Conservation (phyloP, 2,888 invertebrate genomes). For the Incurvaria masculella region DNA sequence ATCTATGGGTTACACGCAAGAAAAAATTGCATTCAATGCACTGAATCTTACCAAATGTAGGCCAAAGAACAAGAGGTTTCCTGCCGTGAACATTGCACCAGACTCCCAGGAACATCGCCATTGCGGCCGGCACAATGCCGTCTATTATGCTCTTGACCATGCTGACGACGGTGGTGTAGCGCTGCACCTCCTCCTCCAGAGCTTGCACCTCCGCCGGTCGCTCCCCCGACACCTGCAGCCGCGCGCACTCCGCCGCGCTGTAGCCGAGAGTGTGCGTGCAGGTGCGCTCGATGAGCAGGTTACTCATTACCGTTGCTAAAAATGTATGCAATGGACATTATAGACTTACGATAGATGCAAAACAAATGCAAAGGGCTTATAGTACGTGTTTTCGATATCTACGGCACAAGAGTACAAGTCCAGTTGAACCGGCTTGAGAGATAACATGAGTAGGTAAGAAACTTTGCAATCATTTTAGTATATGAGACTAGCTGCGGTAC, state of each 20-base stretch:
- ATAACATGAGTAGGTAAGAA: too few relatives aligned
- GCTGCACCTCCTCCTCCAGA: neutral
- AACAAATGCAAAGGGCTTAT: too few relatives aligned
- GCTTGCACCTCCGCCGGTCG: neutral
- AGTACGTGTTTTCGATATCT: too few relatives aligned
- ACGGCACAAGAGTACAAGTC: too few relatives aligned
- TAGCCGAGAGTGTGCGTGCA: neutral
- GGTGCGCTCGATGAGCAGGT: neutral
- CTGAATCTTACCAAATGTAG: neutral
- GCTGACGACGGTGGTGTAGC: neutral
- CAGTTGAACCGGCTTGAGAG: too few relatives aligned
- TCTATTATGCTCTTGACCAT: neutral
- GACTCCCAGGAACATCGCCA: constrained; percentile 62
- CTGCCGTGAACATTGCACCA: constrained; percentile 70
- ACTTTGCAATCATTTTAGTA: too few relatives aligned
- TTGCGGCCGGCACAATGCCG: constrained; percentile 49
- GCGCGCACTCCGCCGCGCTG: neutral
- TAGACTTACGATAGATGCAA: too few relatives aligned
- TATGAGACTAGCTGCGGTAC: too few relatives aligned
- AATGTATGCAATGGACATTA: too few relatives aligned
- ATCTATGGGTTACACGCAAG: too few relatives aligned
- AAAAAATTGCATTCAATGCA: too few relatives aligned
- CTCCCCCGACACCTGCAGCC: neutral
- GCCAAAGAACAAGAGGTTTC: constrained; percentile 39
- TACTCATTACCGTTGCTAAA: too few relatives aligned